phyloP scores from a whole-genome alignment of 2,888 invertebrate genomes.

The Anticlea derivata region DNA sequence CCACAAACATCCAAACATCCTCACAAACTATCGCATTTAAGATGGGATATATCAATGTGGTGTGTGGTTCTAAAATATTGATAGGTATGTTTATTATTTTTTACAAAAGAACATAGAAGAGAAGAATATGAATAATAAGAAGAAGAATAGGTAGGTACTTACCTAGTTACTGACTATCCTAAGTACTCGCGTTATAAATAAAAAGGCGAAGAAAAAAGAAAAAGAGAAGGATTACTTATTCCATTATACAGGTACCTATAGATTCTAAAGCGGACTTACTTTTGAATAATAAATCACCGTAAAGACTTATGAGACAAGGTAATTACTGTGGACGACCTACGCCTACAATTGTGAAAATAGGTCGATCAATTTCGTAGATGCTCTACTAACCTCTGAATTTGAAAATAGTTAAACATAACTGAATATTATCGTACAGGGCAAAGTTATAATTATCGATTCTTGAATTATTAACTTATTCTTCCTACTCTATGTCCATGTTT shows the following conservation, averaged over 20 bases:
- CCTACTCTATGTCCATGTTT: background rate
- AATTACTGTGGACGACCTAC: conserved; percentile 17
- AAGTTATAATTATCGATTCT: conserved; percentile 5
- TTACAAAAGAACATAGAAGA: no score
- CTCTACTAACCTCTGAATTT: conserved; percentile 12
- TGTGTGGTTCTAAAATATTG: no score
- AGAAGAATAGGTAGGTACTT: no score
- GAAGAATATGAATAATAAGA: no score
- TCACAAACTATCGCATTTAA: no score
- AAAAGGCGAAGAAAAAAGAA: no score
- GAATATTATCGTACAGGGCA: conserved; percentile 1
- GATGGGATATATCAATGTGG: no score
- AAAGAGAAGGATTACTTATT: no score
- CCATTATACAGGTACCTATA: background rate
- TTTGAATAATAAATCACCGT: conserved; percentile 44
- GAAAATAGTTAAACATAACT: background rate
- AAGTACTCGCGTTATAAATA: no score
- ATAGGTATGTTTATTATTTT: no score
- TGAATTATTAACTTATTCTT: background rate
- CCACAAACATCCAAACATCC: no score
- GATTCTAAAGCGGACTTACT: conserved; percentile 40
- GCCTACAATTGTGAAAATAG: conserved; percentile 35
- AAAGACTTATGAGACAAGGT: conserved; percentile 34
- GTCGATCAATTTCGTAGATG: conserved; percentile 43
- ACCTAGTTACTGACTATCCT: no score